These are phyloP conservation scores for Ichneumon xanthorius DNA, from an alignment of 2,888 invertebrate species.

Conservation along the genomic window DNA sequence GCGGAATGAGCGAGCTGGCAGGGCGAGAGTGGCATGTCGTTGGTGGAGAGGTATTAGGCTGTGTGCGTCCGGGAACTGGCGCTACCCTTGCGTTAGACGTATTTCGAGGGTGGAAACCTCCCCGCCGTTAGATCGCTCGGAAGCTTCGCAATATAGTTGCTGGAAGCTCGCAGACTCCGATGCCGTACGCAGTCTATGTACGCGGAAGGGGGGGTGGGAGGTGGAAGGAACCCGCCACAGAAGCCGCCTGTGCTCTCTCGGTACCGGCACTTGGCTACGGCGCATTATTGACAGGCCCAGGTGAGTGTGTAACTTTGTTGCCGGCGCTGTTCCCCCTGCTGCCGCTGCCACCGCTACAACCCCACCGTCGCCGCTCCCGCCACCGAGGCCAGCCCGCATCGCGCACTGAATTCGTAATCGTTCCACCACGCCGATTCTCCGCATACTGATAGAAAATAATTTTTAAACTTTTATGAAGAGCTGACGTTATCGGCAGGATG, in stretches of 20 bases:
- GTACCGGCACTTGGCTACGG: slow-evolving; percentile 68
- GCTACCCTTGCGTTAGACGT: slow-evolving; percentile 65
- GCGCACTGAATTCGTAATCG: slow-evolving; percentile 77
- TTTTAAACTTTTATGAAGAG: slow-evolving; percentile 73
- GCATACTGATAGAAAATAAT: slow-evolving; percentile 78
- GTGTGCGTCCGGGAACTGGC: slow-evolving; percentile 6
- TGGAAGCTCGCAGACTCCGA: slow-evolving; percentile 32
- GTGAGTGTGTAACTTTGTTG: slow-evolving; percentile 74
- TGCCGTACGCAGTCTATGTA: slow-evolving; percentile 26
- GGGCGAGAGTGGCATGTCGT: slow-evolving; percentile 64
- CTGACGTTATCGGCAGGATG: not conserved
- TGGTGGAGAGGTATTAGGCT: slow-evolving; percentile 59
- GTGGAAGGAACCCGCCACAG: slow-evolving; percentile 48
- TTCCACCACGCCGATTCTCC: slow-evolving; percentile 66
- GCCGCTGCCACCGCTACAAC: not conserved
- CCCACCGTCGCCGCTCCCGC: not conserved
- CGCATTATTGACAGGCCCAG: slow-evolving; percentile 78
- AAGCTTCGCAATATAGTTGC: slow-evolving; percentile 64
- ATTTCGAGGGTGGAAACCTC: slow-evolving; percentile 62
- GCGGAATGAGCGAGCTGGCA: slow-evolving; percentile 25
- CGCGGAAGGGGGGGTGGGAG: slow-evolving; percentile 11
- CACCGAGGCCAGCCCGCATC: slow-evolving; percentile 58
- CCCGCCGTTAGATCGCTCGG: slow-evolving; percentile 41
- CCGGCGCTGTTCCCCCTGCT: slow-evolving; percentile 53
- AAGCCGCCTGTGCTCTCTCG: slow-evolving; percentile 61